Percentiles rank a stretch among this genome's conserved stretches.
Conservation (phyloP, 1,140 invertebrate species). For the Holcopasites calliopsidis region DNA sequence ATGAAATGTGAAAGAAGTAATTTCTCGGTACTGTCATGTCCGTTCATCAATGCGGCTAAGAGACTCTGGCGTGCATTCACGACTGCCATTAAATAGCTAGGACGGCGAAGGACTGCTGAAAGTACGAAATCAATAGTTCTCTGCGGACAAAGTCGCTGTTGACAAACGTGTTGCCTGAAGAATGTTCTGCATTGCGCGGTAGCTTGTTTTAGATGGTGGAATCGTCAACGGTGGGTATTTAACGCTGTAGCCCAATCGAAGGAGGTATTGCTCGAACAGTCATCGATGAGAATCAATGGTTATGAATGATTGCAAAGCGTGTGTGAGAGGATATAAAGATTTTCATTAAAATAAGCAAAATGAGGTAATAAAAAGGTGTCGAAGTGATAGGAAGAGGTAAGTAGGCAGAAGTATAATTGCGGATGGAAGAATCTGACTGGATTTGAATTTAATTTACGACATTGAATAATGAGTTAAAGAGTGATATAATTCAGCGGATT, state of each 20-base stretch:
- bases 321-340: too few species aligned
- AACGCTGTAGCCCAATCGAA: too few species aligned
- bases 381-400: too few species aligned
- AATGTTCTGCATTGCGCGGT: background rate
- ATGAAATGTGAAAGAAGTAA: constrained; percentile 70
- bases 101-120: constrained; percentile 20
- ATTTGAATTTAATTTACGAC: too few species aligned
- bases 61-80: constrained; percentile 33
- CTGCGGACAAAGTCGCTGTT: background rate
- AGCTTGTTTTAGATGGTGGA: too few species aligned
- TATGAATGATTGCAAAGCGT: too few species aligned
- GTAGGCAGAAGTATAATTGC: too few species aligned
- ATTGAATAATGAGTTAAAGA: background rate
- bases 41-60: constrained; percentile 53
- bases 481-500: background rate
- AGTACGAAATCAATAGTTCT: constrained; percentile 29
- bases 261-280: too few species aligned
- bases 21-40: constrained; percentile 55
- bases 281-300: too few species aligned
- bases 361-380: too few species aligned
- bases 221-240: too few species aligned
- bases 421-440: background rate
- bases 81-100: constrained; percentile 15
- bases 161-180: background rate
- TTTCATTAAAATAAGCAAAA: too few species aligned